Conservation (phyloP, 1,140 invertebrate species). For the Drosophila fuyamai region DNA sequence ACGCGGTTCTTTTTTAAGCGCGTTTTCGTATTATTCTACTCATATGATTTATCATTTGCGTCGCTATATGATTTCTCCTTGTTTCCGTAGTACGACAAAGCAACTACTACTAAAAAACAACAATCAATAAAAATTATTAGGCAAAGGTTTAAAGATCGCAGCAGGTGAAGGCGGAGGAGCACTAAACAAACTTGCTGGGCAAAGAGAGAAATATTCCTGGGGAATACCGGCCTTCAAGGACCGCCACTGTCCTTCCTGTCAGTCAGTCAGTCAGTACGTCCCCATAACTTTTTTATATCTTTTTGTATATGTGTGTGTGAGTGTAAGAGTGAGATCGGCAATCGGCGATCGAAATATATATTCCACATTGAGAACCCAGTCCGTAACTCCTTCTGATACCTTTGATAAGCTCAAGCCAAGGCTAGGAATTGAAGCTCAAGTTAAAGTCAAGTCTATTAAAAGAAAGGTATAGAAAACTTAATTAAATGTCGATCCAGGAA, state of each 20-base stretch:
- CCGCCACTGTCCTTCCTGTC: constrained; percentile 28
- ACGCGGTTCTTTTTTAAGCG: constrained; percentile 85
- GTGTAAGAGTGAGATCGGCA: constrained; percentile 9
- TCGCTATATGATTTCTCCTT: constrained; percentile 84
- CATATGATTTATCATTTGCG: constrained; percentile 85
- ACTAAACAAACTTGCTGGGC: background rate
- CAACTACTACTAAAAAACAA: constrained; percentile 37
- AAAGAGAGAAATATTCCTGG: constrained; percentile 10
- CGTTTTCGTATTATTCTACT: constrained; percentile 85
- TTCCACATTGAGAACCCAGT: background rate
- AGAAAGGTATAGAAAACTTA: background rate
- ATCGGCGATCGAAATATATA: constrained; percentile 2
- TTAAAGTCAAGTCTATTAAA: background rate
- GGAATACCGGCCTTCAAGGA: constrained; percentile 13
- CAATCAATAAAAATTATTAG: constrained; percentile 16
- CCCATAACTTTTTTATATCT: constrained; percentile 25
- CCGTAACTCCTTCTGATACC: background rate
- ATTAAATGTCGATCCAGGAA: background rate
- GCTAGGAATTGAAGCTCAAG: background rate
- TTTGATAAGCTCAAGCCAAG: background rate
- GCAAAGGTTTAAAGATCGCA: constrained; percentile 19
- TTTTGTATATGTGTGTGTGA: constrained; percentile 18
- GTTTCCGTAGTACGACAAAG: constrained; percentile 79
- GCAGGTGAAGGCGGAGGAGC: constrained; percentile 4
- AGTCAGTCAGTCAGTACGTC: constrained; percentile 50